Conservation (phyloP, 2,113 vertebrate genomes). For the Brachypodius melanocephalos region DNA sequence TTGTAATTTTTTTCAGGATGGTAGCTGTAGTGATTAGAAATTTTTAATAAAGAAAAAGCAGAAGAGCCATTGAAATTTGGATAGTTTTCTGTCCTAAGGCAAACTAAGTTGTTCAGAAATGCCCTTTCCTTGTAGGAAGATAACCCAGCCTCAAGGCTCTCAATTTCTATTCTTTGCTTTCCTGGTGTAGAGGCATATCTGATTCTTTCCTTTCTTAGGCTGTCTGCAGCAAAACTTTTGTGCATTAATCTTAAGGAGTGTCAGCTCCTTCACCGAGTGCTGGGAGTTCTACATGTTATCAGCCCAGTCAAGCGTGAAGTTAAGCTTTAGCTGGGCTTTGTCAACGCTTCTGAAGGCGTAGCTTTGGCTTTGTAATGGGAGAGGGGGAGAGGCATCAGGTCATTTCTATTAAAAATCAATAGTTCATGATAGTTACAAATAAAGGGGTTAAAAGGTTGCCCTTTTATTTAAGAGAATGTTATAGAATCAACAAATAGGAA, state of each 20-base stretch:
- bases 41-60: not conserved
- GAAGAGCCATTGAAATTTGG: not conserved
- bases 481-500: not conserved
- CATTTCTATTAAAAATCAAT: not conserved
- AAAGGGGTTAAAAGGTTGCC: not conserved
- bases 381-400: not conserved
- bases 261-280: not conserved
- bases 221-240: not conserved
- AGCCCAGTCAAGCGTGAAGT: not conserved
- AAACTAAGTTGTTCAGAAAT: not conserved
- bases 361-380: not conserved
- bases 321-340: not conserved
- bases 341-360: not conserved
- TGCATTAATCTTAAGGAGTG: not conserved
- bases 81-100: not conserved
- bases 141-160: not conserved
- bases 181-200: not conserved
- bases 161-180: not conserved
- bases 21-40: not conserved
- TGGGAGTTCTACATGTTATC: fast-evolving
- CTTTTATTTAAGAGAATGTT: not conserved
- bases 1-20: not conserved
- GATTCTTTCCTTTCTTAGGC: not conserved
- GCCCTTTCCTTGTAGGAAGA: not conserved
- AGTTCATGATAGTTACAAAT: not conserved